Conservation (phyloP, 2,888 invertebrate species). For the Pandemis cinnamomeana region DNA sequence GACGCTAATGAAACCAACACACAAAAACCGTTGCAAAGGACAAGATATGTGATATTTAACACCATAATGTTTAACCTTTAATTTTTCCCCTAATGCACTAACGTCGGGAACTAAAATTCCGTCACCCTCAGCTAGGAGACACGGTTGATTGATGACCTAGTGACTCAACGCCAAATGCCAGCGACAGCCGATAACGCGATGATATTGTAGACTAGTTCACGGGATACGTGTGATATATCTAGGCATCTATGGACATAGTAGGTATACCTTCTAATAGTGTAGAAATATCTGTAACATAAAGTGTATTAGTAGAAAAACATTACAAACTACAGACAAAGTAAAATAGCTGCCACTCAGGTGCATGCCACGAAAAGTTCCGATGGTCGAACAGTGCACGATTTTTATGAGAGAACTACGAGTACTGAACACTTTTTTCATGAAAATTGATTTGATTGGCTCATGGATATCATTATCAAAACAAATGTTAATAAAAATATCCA, state of each 20-base stretch:
- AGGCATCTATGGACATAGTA: background rate
- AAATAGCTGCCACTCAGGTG: too few relatives aligned
- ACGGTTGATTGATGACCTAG: conserved; percentile 35
- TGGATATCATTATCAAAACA: too few relatives aligned
- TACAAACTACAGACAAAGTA: too few relatives aligned
- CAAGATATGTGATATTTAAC: background rate
- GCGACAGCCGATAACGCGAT: conserved; percentile 34
- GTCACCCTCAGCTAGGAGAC: conserved; percentile 20
- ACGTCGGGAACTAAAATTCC: conserved; percentile 28
- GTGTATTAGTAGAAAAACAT: too few relatives aligned
- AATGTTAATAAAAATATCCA: too few relatives aligned
- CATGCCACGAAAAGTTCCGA: background rate
- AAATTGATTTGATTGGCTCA: too few relatives aligned
- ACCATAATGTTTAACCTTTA: conserved; percentile 7
- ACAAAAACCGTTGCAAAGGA: too few relatives aligned
- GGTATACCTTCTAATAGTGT: background rate
- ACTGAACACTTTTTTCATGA: too few relatives aligned
- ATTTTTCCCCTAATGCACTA: conserved; percentile 8
- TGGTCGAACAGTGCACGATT: too few relatives aligned
- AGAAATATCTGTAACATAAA: too few relatives aligned
- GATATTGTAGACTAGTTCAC: conserved; percentile 35
- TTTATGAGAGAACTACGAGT: too few relatives aligned
- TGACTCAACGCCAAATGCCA: conserved; percentile 37
- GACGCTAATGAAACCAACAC: too few relatives aligned
- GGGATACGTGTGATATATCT: background rate